Conservation (phyloP, 2,797 vertebrate species). For the Brachymystax lenok region DNA sequence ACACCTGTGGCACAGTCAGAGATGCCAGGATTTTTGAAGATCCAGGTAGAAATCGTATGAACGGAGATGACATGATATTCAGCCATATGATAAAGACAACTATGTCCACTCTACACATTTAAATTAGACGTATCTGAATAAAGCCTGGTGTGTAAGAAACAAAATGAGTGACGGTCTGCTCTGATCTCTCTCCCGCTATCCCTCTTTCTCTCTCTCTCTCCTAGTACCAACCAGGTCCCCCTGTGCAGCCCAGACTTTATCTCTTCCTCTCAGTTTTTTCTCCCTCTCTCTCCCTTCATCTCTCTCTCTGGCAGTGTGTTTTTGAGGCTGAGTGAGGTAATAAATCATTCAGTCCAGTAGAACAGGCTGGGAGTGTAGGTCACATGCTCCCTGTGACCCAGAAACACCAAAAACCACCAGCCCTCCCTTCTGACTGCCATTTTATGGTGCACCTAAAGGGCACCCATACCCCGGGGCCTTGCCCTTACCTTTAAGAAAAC, state of each 20-base stretch:
- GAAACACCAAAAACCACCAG: slow-evolving; percentile 53
- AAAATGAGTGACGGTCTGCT: not conserved
- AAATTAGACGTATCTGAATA: not conserved
- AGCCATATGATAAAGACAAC: not conserved
- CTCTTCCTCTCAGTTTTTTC: slow-evolving; percentile 8
- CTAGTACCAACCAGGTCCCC: not conserved
- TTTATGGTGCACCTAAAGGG: slow-evolving; percentile 52
- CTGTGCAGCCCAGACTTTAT: not conserved
- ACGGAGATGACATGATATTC: not conserved
- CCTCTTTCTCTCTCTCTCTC: not conserved
- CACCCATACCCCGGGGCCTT: slow-evolving; percentile 41
- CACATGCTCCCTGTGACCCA: slow-evolving; percentile 61
- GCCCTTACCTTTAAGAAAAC: slow-evolving; percentile 27
- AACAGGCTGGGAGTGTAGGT: slow-evolving; percentile 45
- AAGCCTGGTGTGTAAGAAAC: not conserved
- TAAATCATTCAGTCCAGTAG: slow-evolving; percentile 65
- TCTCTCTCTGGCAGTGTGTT: slow-evolving; percentile 26
- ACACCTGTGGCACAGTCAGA: not conserved
- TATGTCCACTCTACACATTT: not conserved
- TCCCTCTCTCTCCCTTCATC: slow-evolving; percentile 1
- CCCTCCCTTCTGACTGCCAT: slow-evolving; percentile 58
- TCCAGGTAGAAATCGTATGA: not conserved
- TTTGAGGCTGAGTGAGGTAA: slow-evolving; percentile 50
- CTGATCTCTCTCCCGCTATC: not conserved
- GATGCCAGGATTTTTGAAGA: not conserved